Base-by-base conservation (phyloP, 2,888 invertebrate species). In the Phyto melanocephala region DNA sequence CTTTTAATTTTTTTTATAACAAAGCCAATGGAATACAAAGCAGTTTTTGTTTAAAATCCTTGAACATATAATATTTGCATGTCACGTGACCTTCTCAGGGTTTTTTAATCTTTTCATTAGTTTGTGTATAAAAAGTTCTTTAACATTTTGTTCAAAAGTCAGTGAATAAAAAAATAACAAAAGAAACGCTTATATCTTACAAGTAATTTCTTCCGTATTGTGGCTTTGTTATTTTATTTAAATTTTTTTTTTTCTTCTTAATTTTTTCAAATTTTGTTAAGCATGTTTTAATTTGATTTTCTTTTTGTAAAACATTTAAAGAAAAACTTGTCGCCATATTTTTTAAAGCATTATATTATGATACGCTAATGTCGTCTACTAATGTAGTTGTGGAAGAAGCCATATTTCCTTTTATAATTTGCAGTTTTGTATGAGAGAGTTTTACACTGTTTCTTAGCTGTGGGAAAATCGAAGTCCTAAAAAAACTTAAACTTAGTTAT, bases 181-280 rank as follows among this genome's bases (percentile, higher is more conserved):
- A 28, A 3, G 4, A 28, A 28, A 28, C 28, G 63, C 22, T 28
- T 33, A 15, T 54, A 56, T 56, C 35, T 35, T 47, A 15, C 65
- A 75, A 75, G 65, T 74, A 56, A 65, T 65, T 75, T 65, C 17
- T 75, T 75, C 56, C 37, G 60, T 65, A 56, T 65, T 75, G 65
- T 45, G 33, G 13, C 45, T 56, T 75, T 15, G 15, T 37, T 60
- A 28, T 50, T 1, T 1, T 47, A 47, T 58, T 20, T 11, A 13
- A 24, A 52, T 11, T 2, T n/a, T 7, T 20, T 60, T 58, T 58
- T 20, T 0, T 37, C 37, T 37, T 56, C 17, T 52, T 52, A 52
- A 28, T n/a, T 28, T 28, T 15, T 11, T 33, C n/a, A n/a, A 56
- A 17, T 33, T 35, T 33, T 52, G 13, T 56, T 58, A 58, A 37